phyloP scores from a whole-genome alignment of 2,113 vertebrate species.

The Cygnus buccinator region DNA sequence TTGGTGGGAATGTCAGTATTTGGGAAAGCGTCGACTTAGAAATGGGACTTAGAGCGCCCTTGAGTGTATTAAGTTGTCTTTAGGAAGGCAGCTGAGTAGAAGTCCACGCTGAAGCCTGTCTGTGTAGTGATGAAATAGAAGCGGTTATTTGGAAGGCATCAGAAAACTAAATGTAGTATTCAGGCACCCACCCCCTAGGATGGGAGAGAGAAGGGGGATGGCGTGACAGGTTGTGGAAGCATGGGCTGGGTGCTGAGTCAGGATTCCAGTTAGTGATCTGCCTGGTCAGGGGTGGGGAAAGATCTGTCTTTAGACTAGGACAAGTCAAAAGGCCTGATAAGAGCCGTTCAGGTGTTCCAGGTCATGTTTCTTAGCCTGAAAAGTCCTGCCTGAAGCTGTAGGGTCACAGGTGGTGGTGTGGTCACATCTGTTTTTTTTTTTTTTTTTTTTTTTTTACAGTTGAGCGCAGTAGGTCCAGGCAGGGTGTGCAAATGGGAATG shows the following conservation, averaged over 20 bases:
- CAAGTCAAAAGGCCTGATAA: background rate
- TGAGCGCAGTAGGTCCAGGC: background rate
- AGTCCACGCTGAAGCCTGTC: background rate
- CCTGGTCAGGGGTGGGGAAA: background rate
- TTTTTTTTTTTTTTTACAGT: background rate
- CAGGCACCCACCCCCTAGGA: fast-evolving
- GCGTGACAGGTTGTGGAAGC: background rate
- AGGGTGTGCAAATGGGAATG: background rate
- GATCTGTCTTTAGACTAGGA: background rate
- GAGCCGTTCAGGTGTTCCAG: background rate
- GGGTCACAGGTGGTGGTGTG: background rate
- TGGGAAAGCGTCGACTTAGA: background rate
- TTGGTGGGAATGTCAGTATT: background rate
- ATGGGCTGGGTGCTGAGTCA: background rate
- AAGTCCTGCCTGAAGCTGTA: background rate
- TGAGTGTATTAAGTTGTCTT: background rate
- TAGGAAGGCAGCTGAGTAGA: background rate
- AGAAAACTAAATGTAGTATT: background rate
- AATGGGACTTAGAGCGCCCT: background rate
- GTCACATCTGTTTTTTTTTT: background rate
- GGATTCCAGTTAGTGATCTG: background rate
- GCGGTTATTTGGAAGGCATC: background rate
- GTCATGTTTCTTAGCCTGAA: background rate
- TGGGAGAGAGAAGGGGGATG: background rate
- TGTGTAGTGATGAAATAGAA: background rate